A percentile compares a stretch with the other conserved stretches of the same genome.
phyloP scores from a whole-genome alignment of 30 jellyfish, hydroid and myxozoan genomes.

The Sanderia malayensis region DNA sequence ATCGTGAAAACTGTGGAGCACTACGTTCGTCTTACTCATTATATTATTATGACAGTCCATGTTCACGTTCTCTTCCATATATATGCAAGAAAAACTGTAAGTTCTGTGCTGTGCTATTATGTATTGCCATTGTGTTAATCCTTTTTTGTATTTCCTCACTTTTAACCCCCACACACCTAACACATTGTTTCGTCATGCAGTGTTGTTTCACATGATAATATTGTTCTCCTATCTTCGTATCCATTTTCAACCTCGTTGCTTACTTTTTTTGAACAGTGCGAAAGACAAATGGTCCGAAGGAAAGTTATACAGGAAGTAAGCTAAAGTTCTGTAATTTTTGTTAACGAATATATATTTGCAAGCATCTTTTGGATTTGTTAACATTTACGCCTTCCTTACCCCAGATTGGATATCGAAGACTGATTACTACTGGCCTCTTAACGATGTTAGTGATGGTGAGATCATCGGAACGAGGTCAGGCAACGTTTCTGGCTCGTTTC shows the following conservation, averaged over 20 bases:
- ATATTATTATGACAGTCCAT: slow-evolving; percentile 52
- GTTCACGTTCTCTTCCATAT: slow-evolving; percentile 39
- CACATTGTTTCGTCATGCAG: too few relatives aligned
- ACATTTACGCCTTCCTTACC: not conserved
- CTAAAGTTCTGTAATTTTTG: too few relatives aligned
- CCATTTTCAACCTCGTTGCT: too few relatives aligned
- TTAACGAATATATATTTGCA: too few relatives aligned
- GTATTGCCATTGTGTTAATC: too few relatives aligned
- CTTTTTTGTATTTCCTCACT: too few relatives aligned
- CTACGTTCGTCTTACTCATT: slow-evolving; percentile 47
- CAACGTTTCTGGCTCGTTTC: slow-evolving; percentile 46
- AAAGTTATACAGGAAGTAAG: slow-evolving; percentile 83
- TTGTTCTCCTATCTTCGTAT: too few relatives aligned
- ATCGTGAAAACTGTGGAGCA: slow-evolving; percentile 50
- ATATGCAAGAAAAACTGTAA: slow-evolving; percentile 74
- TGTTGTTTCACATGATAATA: too few relatives aligned
- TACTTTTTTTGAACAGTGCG: too few relatives aligned
- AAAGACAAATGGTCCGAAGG: slow-evolving; percentile 26
- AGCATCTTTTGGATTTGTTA: too few relatives aligned
- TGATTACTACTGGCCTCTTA: slow-evolving; percentile 90
- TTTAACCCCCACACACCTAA: too few relatives aligned
- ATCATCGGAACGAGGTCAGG: slow-evolving; percentile 81
- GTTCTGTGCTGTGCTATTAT: too few relatives aligned
- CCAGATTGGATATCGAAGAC: slow-evolving; percentile 78
- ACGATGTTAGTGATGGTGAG: slow-evolving; percentile 31